Percentiles rank a stretch among this genome's conserved stretches.
phyloP scores from a whole-genome alignment of 1,140 invertebrate genomes.

The Hycleus cichorii region DNA sequence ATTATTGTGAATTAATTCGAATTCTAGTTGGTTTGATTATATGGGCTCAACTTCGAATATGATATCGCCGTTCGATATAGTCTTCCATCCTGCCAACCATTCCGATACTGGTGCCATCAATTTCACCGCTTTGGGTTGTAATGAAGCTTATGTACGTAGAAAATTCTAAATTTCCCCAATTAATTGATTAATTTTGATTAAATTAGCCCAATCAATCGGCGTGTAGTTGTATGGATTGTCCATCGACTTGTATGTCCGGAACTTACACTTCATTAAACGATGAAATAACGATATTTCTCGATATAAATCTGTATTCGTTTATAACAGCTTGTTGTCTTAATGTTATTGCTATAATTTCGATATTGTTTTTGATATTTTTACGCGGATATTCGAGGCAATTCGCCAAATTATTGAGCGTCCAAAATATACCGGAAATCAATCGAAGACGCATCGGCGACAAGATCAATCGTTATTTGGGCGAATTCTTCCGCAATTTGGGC shows the following conservation, averaged over 20 bases:
- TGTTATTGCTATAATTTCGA: neutral
- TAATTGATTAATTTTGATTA: conserved; percentile 2
- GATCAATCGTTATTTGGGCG: conserved; percentile 45
- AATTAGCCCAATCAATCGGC: conserved; percentile 44
- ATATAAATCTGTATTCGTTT: conserved; percentile 38
- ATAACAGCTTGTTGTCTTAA: conserved; percentile 39
- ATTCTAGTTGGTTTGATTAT: conserved; percentile 50
- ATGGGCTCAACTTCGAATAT: conserved; percentile 51
- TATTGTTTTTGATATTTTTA: neutral
- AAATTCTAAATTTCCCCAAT: neutral
- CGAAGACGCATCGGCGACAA: conserved; percentile 6
- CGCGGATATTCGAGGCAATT: neutral
- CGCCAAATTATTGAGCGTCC: neutral
- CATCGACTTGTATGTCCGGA: conserved; percentile 51
- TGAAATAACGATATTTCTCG: conserved; percentile 34
- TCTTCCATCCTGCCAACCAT: conserved; percentile 45
- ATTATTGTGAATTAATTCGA: neutral
- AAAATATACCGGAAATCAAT: neutral
- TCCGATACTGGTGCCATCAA: conserved; percentile 45
- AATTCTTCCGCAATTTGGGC: conserved; percentile 50
- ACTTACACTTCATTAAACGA: conserved; percentile 41
- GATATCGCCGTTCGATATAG: conserved; percentile 60
- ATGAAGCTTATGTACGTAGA: conserved; percentile 46
- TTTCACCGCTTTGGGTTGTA: conserved; percentile 48
- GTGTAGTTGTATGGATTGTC: conserved; percentile 77